These are phyloP conservation scores for Platycnemis pennipes DNA, from an alignment of 2,888 invertebrate species.

Conservation along the genomic window DNA sequence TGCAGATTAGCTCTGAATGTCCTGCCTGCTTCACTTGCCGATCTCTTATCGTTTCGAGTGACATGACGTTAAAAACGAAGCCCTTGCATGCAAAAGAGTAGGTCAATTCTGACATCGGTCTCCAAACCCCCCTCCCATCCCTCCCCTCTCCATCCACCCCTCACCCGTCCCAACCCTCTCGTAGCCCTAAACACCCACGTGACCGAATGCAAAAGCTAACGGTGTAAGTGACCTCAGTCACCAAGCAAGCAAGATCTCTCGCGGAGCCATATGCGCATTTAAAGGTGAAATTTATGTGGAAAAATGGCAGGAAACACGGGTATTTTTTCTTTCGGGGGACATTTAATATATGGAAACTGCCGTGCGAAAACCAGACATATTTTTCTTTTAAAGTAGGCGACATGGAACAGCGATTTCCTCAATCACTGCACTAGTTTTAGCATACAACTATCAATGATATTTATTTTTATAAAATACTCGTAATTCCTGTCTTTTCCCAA, in stretches of 20 bases:
- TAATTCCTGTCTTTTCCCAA: no score
- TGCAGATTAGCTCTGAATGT: no score
- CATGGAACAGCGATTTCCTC: no score
- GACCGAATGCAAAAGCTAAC: not conserved
- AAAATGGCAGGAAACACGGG: not conserved
- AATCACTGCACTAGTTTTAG: no score
- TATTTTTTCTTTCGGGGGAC: not conserved
- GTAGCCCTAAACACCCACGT: not conserved
- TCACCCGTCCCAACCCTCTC: not conserved
- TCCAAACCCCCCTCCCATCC: not conserved
- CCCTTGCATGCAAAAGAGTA: not conserved
- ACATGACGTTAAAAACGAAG: not conserved
- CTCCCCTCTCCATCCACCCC: not conserved
- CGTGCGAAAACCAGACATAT: not conserved
- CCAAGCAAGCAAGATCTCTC: not conserved
- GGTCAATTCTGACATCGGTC: not conserved
- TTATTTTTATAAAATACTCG: no score
- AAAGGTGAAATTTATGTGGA: not conserved
- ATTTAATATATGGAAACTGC: not conserved
- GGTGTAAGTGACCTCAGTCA: not conserved
- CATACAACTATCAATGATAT: no score
- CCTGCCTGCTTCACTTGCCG: no score
- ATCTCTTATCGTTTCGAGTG: no score
- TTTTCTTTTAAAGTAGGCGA: no score
- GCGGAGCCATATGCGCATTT: not conserved